phyloP scores from a whole-genome alignment of 1,140 invertebrate genomes.

The Megathymus violae region DNA sequence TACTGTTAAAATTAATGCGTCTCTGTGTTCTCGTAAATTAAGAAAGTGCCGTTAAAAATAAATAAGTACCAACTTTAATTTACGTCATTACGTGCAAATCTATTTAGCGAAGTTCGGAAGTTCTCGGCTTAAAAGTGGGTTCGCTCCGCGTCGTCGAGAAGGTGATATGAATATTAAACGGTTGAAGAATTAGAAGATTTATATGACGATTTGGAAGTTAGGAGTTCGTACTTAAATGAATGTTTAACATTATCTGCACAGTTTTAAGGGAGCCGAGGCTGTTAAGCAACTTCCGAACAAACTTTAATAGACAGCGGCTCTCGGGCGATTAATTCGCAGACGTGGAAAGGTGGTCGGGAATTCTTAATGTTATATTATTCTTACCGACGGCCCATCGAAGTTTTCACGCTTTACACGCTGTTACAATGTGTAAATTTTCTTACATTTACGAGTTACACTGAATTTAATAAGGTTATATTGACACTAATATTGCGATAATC shows the following conservation, averaged over 20 bases:
- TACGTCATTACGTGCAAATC: constrained; percentile 31
- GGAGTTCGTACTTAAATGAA: constrained; percentile 77
- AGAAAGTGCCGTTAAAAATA: background rate
- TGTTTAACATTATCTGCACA: constrained; percentile 82
- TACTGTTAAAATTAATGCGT: no score
- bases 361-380: constrained; percentile 76
- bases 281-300: constrained; percentile 79
- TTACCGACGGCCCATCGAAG: constrained; percentile 59
- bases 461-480: no score
- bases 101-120: constrained; percentile 33
- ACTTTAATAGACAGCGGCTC: constrained; percentile 80
- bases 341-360: constrained; percentile 75
- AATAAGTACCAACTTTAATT: constrained; percentile 22
- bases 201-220: constrained; percentile 77
- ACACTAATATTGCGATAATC: no score
- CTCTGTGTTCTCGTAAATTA: no score
- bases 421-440: no score
- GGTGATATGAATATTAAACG: constrained; percentile 82
- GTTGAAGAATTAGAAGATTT: constrained; percentile 80
- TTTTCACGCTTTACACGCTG: constrained; percentile 33
- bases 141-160: constrained; percentile 39
- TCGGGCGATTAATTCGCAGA: constrained; percentile 80
- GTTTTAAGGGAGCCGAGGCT: constrained; percentile 75
- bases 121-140: constrained; percentile 32
- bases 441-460: no score